Evolutionary conservation across 2,113 vertebrate genomes (phyloP).

Genomic region (Haemorhous mexicanus): DNA sequence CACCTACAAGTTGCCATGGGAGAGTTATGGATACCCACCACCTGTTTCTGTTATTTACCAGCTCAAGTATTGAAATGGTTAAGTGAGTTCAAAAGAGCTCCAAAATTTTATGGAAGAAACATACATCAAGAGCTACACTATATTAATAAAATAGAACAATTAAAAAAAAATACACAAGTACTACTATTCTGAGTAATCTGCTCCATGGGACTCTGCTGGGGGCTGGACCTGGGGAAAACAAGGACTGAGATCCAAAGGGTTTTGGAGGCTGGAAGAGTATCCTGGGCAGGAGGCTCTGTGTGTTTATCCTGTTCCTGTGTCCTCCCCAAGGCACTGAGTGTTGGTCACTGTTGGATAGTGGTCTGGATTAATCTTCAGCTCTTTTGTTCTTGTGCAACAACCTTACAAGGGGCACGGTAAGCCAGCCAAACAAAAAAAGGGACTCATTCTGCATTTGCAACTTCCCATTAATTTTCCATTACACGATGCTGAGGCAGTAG

Average conservation of each 20-base stretch:
- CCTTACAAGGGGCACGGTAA: rapidly evolving
- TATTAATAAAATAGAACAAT: background rate
- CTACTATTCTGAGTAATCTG: background rate
- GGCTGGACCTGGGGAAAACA: background rate
- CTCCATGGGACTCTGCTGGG: background rate
- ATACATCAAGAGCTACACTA: rapidly evolving
- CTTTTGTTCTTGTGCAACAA: background rate
- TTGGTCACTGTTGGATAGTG: background rate
- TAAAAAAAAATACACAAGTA: background rate
- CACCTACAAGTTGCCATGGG: background rate
- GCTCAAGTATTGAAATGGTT: background rate
- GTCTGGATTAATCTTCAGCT: background rate
- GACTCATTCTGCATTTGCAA: background rate
- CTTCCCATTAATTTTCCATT: constrained; percentile 42
- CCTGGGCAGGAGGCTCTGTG: background rate
- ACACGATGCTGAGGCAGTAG: rapidly evolving
- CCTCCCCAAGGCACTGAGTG: background rate
- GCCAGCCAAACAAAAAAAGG: background rate
- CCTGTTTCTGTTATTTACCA: background rate
- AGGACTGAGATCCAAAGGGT: background rate
- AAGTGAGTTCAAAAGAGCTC: background rate
- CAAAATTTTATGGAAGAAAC: background rate
- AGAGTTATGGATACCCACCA: background rate
- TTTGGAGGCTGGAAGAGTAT: background rate
- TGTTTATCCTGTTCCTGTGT: background rate